Evolutionary conservation across 2,888 invertebrate species (phyloP).

Genomic region (Lasioglossum vierecki): DNA sequence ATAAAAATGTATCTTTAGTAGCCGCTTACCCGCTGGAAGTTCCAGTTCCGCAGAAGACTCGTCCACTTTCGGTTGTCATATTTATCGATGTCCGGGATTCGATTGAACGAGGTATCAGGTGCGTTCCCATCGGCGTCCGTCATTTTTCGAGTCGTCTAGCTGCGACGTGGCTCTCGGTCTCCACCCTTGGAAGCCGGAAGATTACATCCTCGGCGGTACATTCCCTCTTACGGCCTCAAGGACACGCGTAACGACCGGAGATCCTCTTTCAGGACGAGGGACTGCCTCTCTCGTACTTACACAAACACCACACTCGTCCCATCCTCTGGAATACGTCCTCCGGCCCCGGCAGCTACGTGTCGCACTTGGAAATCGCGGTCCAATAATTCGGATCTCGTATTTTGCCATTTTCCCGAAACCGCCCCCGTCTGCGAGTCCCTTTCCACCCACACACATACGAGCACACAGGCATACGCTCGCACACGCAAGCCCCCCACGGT

Average conservation of each 20-base stretch:
- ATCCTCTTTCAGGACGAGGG: constrained; percentile 25
- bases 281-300: constrained; percentile 18
- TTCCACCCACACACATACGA: constrained; percentile 12
- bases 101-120: constrained; percentile 55
- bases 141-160: constrained; percentile 59
- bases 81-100: neutral
- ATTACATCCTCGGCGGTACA: constrained; percentile 61
- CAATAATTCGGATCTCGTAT: constrained; percentile 74
- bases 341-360: constrained; percentile 58
- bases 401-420: constrained; percentile 69
- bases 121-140: constrained; percentile 56
- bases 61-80: neutral
- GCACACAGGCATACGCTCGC: constrained; percentile 12
- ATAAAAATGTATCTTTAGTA: neutral
- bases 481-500: constrained; percentile 24
- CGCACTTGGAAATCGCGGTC: constrained; percentile 68
- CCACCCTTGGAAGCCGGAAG: constrained; percentile 55
- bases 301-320: neutral
- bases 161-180: constrained; percentile 57
- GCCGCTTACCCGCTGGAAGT: neutral
- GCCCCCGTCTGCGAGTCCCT: constrained; percentile 41
- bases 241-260: constrained; percentile 50
- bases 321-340: constrained; percentile 43
- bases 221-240: constrained; percentile 34
- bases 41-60: neutral